Evolutionary conservation across 2,113 vertebrate genomes (phyloP), one percentile per base, ranked within the genome.

Genomic region (Lophura nycthemera): DNA sequence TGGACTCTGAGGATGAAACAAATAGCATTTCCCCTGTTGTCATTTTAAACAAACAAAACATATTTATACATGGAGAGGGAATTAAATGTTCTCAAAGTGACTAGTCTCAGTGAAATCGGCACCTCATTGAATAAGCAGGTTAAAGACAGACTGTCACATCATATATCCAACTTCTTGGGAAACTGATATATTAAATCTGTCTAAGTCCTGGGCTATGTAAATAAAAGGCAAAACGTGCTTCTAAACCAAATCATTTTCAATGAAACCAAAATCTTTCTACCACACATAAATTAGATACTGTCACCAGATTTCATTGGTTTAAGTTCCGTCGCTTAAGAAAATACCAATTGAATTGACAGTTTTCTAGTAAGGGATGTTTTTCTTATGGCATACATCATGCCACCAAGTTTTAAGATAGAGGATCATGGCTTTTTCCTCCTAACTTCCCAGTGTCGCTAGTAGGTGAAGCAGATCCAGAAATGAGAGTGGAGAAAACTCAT

Each of bases 81-180:
- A 45, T 42, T 32, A 45, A 45, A 48, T 43, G 52, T 15, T 67
- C 32, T 36, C 29, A 34, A 54, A 89, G 27, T 4, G 3, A 13
- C 10, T 59, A 74, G 7, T 80, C 16, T 86, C 42, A 63, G 8
- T 4, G 15, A 11, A 78, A 7, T 6, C 66, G 32, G 10, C 14
- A 59, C 52, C 25, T 21, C 38, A 10, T 34, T 56, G 34, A 78
- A 59, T 7, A 60, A 65, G 59, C 1, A 84, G 22, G 18, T 42
- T 47, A 71, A 84, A 67, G 9, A 56, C 21, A 50, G 14, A 2
- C 2, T 42, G 48, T 86, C 2, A 4, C 0, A 0, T 5, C 4
- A 10, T 43, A 34, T 32, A 67, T 45, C 11, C 3, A 7, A 0
- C 11, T 75, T 19, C 4, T 59, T 57, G 13, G 50, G 42, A 71